Evolutionary conservation across 2,888 invertebrate genomes (phyloP), one percentile per base, ranked within the genome.

Genomic region (Drosophila paramelanica): DNA sequence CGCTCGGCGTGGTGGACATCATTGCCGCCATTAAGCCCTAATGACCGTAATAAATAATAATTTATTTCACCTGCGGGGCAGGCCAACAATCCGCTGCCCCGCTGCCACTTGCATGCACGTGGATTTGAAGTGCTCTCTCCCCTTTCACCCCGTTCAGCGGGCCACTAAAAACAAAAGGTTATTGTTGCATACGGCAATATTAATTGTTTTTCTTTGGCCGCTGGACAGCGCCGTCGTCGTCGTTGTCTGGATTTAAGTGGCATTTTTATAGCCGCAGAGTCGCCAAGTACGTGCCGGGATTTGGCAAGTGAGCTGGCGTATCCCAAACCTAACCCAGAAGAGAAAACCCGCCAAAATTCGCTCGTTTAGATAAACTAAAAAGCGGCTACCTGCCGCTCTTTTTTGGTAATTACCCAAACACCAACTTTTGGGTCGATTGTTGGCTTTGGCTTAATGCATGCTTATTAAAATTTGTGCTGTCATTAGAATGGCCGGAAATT

Each of bases 1-100:
- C 38, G 38, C 74, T 67, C 71, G 79, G 81, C 72, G 81, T 77
- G 85, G 85, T 86, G 89, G 88, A 85, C 89, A 89, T 85, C 89
- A 85, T 88, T 85, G 86, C 89, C 86, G 65, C 89, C 88, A 86
- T 86, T 86, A 89, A 84, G 86, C 74, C 76, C 89, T 86, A 86
- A 86, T 86, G 86, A 86, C 86, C 88, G 82, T 88, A 85, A 86
- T 86, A 89, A 86, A 86, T 86, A 86, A 86, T 86, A 86, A 89
- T 86, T 89, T 86, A 86, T 86, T 86, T 86, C 82, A 86, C 86
- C 86, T 86, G 86, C 88, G 84, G 84, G 85, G 73, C 75, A 64
- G 45, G 58, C 41, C 49, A 64, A 66, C 55, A 71, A 56, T 45
- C 57, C 60, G 33, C 61, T 49, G 57, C 43, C 33, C 17, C 17